Percentiles rank a stretch among this genome's conserved stretches.
phyloP scores from a whole-genome alignment of 2,113 vertebrate species.

The Microtus richardsoni region DNA sequence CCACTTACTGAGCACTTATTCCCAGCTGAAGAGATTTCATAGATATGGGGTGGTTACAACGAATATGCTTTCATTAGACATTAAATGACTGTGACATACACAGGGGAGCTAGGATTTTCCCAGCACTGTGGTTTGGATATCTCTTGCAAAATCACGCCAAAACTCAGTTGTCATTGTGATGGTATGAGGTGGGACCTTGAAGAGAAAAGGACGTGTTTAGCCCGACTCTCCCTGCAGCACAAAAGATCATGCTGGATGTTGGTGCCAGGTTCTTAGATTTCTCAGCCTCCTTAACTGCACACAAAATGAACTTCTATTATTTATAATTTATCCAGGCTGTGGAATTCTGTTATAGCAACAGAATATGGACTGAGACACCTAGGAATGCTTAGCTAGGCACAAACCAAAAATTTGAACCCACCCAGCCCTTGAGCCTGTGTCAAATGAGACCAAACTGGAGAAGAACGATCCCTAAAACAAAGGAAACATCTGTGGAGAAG shows the following conservation, averaged over 20 bases:
- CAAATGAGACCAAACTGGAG: background rate
- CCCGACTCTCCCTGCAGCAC: background rate
- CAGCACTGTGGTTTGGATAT: background rate
- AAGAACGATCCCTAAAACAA: conserved; percentile 27
- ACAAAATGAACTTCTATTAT: background rate
- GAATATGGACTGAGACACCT: background rate
- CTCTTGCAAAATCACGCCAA: background rate
- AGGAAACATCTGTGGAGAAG: background rate
- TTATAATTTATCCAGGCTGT: background rate
- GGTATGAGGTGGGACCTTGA: background rate
- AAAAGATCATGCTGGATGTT: background rate
- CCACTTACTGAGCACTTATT: background rate
- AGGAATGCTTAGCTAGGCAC: background rate
- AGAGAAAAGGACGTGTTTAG: background rate
- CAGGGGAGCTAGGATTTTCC: background rate
- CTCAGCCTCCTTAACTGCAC: background rate
- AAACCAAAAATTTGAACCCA: background rate
- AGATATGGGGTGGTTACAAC: background rate
- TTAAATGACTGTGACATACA: background rate
- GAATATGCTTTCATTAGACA: background rate
- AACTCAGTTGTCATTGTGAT: background rate
- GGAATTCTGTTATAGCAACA: background rate
- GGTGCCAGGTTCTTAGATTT: background rate
- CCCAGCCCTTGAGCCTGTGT: background rate
- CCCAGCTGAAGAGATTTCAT: background rate